Evolutionary conservation across 2,888 invertebrate genomes (phyloP).

Genomic region (Malachius bipustulatus): DNA sequence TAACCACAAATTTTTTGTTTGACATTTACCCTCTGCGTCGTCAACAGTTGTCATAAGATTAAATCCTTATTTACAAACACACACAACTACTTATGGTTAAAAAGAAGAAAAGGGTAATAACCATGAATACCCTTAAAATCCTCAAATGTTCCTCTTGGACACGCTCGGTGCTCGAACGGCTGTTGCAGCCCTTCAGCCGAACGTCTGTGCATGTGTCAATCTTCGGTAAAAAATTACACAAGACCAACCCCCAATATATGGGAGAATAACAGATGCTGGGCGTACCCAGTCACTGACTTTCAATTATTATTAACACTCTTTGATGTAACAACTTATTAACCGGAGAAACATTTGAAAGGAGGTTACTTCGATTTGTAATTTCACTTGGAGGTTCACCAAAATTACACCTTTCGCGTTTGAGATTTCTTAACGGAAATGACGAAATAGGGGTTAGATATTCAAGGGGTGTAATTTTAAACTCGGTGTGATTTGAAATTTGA

Average conservation of each 20-base stretch:
- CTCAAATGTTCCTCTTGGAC: slow-evolving; percentile 1
- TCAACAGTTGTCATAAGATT: too few relatives aligned
- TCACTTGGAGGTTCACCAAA: too few relatives aligned
- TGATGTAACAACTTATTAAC: too few relatives aligned
- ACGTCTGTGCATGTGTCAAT: not conserved
- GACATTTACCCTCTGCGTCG: too few relatives aligned
- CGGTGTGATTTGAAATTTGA: slow-evolving; percentile 1
- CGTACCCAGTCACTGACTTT: too few relatives aligned
- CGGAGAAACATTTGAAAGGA: too few relatives aligned
- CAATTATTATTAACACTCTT: too few relatives aligned
- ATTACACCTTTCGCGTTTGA: not conserved
- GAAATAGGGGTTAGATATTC: not conserved
- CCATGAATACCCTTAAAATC: not conserved
- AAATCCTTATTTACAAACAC: too few relatives aligned
- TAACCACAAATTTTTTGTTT: too few relatives aligned
- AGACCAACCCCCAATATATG: not conserved
- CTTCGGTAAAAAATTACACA: not conserved
- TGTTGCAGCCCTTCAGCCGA: not conserved
- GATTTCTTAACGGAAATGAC: not conserved
- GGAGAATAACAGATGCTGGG: slow-evolving; percentile 2
- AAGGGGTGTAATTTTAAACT: slow-evolving; percentile 2
- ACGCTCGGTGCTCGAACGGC: not conserved
- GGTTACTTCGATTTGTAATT: too few relatives aligned
- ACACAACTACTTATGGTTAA: too few relatives aligned
- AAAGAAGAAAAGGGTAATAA: not conserved